Evolutionary conservation across 2,888 invertebrate genomes (phyloP), one percentile per base, ranked within the genome.

Genomic region (Lepidocyrtoides sp.): DNA sequence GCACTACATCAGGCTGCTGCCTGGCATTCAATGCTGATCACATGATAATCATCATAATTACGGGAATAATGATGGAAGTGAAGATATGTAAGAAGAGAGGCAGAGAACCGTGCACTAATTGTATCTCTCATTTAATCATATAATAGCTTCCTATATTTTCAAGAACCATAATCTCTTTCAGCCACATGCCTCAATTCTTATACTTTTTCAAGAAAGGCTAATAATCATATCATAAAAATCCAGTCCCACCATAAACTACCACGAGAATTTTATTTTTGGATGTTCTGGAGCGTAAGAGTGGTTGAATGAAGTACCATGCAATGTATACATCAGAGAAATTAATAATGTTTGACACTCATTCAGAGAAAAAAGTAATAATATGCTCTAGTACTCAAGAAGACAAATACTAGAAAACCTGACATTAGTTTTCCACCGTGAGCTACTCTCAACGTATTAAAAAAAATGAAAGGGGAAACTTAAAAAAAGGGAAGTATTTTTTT

Each of bases 321-420:
- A 57, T 57, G n/a, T n/a, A 81, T 51, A 44, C 69, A 84, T 84
- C 72, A 84, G 51, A 20, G 32, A 84, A 84, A 84, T 84, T 84
- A 84, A 84, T 84, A 84, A 69, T 84, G 84, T 84, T 84, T 84
- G 84, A 84, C 84, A 84, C 72, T 72, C 60, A 72, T 72, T 72
- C 41, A 72, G 77, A 17, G 10, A 79, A 79, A 66, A 54, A 79
- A 51, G n/a, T 29, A 17, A 44, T 17, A 23, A 2, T 41, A 14
- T n/a, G 54, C 29, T 29, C 26, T n/a, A 23, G n/a, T n/a, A n/a
- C 20, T 44, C 44, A 5, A 60, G 2, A 26, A 60, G 8, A 60
- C 23, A 2, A 60, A 20, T 17, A 54, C n/a, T 5, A 41, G n/a
- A 41, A 72, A 7, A 75, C 23, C 23, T 75, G 75, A 44, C 41